A percentile compares a stretch with the other conserved stretches of the same genome.
These are phyloP conservation scores for Ciconia nigra DNA, from an alignment of 2,797 vertebrate species.

Conservation along the genomic window DNA sequence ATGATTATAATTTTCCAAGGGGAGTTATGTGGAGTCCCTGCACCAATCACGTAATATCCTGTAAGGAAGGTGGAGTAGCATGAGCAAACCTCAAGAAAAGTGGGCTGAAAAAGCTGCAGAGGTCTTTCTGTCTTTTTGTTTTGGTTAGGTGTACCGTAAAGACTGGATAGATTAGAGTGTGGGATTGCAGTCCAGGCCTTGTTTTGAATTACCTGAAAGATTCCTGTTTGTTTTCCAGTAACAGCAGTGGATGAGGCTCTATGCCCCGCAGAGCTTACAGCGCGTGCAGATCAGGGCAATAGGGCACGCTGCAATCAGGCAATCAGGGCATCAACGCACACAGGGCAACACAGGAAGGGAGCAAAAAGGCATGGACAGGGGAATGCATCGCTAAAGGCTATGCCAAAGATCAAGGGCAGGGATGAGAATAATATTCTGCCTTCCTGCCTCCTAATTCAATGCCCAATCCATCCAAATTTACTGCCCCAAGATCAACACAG, in stretches of 20 bases:
- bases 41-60: background rate
- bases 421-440: background rate
- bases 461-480: rapidly evolving
- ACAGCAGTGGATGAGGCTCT: rapidly evolving
- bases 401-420: background rate
- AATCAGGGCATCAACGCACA: too few species aligned
- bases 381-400: background rate
- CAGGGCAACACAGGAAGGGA: background rate
- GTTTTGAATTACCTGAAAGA: background rate
- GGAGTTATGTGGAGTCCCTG: background rate
- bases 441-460: background rate
- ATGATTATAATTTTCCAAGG: background rate
- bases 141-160: background rate
- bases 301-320: too few species aligned
- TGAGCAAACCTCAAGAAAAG: background rate
- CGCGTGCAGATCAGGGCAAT: rapidly evolving
- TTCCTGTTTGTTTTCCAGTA: background rate
- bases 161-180: background rate
- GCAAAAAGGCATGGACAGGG: background rate
- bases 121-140: background rate
- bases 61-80: background rate
- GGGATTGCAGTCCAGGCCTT: background rate
- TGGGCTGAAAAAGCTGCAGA: background rate
- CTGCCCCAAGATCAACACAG: background rate
- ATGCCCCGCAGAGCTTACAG: background rate